These are phyloP conservation scores for Noctilio leporinus DNA, from an alignment of 2,113 vertebrate genomes.

Conservation along the genomic window DNA sequence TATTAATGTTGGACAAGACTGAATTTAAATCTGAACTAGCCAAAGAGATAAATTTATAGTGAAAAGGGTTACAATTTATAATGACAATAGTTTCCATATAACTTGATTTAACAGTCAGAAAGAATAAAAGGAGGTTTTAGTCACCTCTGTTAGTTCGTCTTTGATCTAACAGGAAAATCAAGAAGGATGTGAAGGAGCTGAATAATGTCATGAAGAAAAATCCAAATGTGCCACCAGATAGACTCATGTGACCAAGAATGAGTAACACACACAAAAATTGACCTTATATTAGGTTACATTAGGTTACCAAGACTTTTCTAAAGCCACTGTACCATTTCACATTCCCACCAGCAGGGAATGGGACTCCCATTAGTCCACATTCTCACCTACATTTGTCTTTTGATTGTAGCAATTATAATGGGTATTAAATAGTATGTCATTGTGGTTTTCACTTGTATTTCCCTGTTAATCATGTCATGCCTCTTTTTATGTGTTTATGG, in stretches of 20 bases:
- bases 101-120: not conserved
- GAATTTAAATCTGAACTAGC: not conserved
- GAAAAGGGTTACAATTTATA: not conserved
- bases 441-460: not conserved
- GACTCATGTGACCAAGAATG: not conserved
- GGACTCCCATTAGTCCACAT: not conserved
- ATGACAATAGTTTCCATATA: not conserved
- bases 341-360: not conserved
- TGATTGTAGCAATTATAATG: not conserved
- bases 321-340: not conserved
- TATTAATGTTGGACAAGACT: not conserved
- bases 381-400: not conserved
- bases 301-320: not conserved
- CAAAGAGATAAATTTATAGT: not conserved
- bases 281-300: not conserved
- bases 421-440: not conserved
- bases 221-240: not conserved
- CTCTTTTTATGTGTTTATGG: not conserved
- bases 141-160: not conserved
- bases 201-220: not conserved
- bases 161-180: not conserved
- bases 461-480: not conserved
- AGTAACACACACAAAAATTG: not conserved
- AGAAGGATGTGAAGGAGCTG: not conserved
- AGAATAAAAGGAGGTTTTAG: not conserved